A percentile compares a stretch with the other conserved stretches of the same genome.
phyloP scores from a whole-genome alignment of 2,797 vertebrate species.

The Corythornis leucogaster region DNA sequence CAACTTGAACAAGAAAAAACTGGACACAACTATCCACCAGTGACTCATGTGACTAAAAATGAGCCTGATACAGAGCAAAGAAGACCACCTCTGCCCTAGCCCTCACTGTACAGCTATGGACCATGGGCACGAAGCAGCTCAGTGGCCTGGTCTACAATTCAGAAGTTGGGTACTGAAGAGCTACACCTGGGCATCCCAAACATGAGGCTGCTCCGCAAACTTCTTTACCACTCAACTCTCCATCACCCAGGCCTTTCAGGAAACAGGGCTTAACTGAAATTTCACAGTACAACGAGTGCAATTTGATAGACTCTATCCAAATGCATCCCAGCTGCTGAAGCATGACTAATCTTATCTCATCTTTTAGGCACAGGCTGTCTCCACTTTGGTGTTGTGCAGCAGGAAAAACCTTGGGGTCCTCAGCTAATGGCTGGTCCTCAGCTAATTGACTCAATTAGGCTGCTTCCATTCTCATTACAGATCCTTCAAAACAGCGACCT shows the following conservation, averaged over 20 bases:
- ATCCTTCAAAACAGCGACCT: not conserved
- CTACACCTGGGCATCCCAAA: not conserved
- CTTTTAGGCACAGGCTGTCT: not conserved
- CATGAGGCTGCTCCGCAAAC: accelerated
- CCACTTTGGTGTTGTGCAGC: accelerated
- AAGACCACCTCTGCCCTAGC: not conserved
- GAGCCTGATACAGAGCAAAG: not conserved
- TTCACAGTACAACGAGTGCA: not conserved
- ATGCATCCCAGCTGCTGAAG: not conserved
- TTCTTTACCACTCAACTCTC: not conserved
- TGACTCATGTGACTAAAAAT: not conserved
- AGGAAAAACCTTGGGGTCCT: not conserved
- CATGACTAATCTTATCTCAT: not conserved
- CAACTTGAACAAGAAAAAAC: not conserved
- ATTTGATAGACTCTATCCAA: not conserved
- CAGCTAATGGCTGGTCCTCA: not conserved
- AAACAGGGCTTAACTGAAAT: not conserved
- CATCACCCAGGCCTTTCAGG: not conserved
- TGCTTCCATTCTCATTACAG: not conserved
- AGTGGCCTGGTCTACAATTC: not conserved
- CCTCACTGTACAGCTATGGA: not conserved
- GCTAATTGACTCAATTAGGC: not conserved
- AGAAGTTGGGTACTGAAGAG: not conserved
- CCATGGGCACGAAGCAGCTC: not conserved
- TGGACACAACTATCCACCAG: not conserved